Evolutionary conservation across 2,113 vertebrate species (phyloP), one percentile per base, ranked within the genome.

Genomic region (Dryoscopus gambensis): DNA sequence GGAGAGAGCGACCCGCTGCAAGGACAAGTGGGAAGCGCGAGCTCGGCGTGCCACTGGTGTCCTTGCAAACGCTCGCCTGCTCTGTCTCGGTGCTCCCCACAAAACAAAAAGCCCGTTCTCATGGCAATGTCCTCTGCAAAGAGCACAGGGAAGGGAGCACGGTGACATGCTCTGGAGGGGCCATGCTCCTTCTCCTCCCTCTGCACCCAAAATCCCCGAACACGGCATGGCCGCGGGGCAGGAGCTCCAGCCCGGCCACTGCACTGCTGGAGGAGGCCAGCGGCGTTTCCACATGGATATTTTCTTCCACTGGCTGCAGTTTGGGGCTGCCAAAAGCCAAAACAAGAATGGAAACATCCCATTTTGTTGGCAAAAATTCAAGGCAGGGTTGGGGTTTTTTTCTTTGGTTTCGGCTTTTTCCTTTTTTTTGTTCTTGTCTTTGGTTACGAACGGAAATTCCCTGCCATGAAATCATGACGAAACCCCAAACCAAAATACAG

Each of bases 321-420:
- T 46, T 96, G 89, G 95, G 93, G 74, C 91, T 94, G 95, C 95
- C 93, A 91, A 90, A 96, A 96, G 89, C 90, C 93, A 90, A 93
- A 96, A 91, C 90, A 94, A 97, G 95, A 95, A 95, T 97, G 96
- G 96, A 97, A 97, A 97, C 94, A 96, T 91, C 95, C 94, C 88
- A 83, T 87, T 94, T 85, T 85, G 69, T 56, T 94, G 96, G 96
- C 96, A 85, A 94, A 92, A 96, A 85, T 30, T 96, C 95, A 97
- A 82, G 0, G 7, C 78, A 83, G 87, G 57, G 50, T 62, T 85
- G 80, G 42, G 78, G 17, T 24, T 73, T 69, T 65, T 81, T 52
- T 47, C 28, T 67, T 76, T 74, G 44, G 57, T 65, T 84, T 76
- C 46, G 20, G 40, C 11, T 50, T 78, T 46, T 40, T 46, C 5